Conservation (phyloP, 2,113 vertebrate species). For the Piprites chloris region DNA sequence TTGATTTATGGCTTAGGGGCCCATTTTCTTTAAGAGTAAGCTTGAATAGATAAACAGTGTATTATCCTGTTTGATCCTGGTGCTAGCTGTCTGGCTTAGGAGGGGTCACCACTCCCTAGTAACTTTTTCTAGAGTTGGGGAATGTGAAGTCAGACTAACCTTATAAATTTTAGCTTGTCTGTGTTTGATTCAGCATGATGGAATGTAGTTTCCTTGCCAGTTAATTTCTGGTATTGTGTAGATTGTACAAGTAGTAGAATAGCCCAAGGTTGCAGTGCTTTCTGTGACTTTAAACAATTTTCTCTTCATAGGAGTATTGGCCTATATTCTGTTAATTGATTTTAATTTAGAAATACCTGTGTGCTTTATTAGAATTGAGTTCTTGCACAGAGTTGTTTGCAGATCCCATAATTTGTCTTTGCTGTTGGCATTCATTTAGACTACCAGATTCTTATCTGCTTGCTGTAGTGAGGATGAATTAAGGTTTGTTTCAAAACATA, state of each 20-base stretch:
- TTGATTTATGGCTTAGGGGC: neutral
- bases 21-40: neutral
- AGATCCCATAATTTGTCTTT: conserved; percentile 55
- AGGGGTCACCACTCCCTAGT: neutral
- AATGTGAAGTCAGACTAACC: neutral
- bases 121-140: neutral
- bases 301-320: neutral
- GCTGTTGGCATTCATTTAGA: conserved; percentile 23
- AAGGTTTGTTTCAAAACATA: conserved; percentile 25
- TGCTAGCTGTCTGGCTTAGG: neutral
- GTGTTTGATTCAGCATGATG: neutral
- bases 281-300: neutral
- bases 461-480: conserved; percentile 30
- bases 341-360: conserved; percentile 7
- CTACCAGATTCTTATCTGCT: conserved; percentile 35
- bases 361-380: conserved; percentile 9
- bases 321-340: neutral
- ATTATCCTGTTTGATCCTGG: neutral
- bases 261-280: neutral
- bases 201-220: conserved; percentile 2
- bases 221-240: conserved; percentile 16
- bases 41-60: neutral
- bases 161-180: neutral
- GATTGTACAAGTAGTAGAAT: neutral
- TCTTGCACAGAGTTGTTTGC: conserved; percentile 27